These are phyloP conservation scores for Lepeophtheirus salmonis DNA, from an alignment of 1,140 invertebrate species.

Conservation along the genomic window DNA sequence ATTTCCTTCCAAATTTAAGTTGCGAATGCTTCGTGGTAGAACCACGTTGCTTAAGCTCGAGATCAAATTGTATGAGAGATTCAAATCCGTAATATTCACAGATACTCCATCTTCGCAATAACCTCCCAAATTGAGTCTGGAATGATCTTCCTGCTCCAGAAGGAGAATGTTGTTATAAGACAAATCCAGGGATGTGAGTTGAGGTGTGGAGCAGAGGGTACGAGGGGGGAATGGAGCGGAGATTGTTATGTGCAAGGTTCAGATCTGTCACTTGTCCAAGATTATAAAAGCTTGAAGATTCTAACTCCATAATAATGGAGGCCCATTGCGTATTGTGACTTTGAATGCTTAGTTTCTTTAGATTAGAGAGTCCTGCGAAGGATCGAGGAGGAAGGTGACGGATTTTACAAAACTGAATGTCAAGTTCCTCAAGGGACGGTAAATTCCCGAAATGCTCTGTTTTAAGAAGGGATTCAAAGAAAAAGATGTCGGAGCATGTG, in stretches of 20 bases:
- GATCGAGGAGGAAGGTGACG: conserved; percentile 48
- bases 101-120: neutral
- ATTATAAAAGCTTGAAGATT: conserved; percentile 6
- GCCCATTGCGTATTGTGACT: conserved; percentile 39
- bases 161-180: conserved; percentile 39
- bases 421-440: conserved; percentile 46
- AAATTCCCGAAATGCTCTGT: conserved; percentile 26
- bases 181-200: conserved; percentile 35
- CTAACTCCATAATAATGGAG: conserved; percentile 20
- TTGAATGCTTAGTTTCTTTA: conserved; percentile 49
- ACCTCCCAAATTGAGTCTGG: conserved; percentile 39
- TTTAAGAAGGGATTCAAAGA: conserved; percentile 53
- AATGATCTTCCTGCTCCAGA: conserved; percentile 40
- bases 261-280: conserved; percentile 28
- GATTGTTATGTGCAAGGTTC: conserved; percentile 70
- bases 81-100: neutral
- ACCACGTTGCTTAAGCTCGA: neutral
- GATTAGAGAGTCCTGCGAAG: conserved; percentile 47
- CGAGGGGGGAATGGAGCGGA: conserved; percentile 65
- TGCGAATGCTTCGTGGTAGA: conserved; percentile 22
- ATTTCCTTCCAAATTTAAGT: conserved; percentile 46
- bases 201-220: conserved; percentile 54
- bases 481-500: conserved; percentile 51
- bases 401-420: conserved; percentile 56
- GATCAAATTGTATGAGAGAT: neutral